Conservation (phyloP, 2,797 vertebrate species). For the Amazona ochrocephala region DNA sequence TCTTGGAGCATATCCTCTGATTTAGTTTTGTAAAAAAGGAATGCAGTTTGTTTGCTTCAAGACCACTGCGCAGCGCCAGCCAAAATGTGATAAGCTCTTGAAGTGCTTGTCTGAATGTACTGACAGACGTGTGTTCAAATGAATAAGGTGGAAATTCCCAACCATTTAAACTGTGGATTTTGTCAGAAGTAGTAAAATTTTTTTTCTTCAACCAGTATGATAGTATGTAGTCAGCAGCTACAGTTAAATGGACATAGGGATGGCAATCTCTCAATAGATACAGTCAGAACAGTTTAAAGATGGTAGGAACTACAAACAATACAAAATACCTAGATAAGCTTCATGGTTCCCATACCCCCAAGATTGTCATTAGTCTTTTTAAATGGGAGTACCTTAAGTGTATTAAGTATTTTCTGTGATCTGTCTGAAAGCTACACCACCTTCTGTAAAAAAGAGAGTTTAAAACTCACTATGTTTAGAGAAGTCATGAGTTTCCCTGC, state of each 20-base stretch:
- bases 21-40: background rate
- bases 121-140: accelerated
- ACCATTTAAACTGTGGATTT: background rate
- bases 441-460: background rate
- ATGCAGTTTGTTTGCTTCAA: background rate
- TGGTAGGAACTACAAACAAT: background rate
- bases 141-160: background rate
- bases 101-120: background rate
- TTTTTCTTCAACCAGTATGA: background rate
- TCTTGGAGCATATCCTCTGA: background rate
- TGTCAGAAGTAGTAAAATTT: background rate
- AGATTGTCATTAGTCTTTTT: background rate
- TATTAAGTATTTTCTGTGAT: background rate
- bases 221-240: background rate
- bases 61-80: accelerated
- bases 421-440: background rate
- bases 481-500: background rate
- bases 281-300: background rate
- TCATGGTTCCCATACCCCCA: background rate
- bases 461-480: background rate
- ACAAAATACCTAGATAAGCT: background rate
- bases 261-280: background rate
- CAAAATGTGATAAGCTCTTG: background rate
- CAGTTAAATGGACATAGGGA: background rate
- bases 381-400: background rate